Conservation (phyloP, 2,797 vertebrate species). For the Anniella stebbinsi region DNA sequence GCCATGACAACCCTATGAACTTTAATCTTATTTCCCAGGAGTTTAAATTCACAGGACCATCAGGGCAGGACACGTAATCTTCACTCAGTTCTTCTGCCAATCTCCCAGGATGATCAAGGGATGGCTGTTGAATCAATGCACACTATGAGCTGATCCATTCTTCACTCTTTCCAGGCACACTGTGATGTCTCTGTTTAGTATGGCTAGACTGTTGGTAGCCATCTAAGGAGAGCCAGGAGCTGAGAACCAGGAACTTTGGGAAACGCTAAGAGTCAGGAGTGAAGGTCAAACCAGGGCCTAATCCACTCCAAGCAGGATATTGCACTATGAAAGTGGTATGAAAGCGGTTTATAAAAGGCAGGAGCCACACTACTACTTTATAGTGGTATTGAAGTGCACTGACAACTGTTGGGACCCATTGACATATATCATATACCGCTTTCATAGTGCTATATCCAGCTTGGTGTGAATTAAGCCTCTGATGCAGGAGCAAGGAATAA, state of each 20-base stretch:
- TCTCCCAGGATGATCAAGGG: not conserved
- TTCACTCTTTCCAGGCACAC: not conserved
- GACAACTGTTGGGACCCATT: too few relatives aligned
- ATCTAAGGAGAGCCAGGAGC: too few relatives aligned
- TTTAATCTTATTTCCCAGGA: constrained; percentile 2
- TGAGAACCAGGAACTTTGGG: not conserved
- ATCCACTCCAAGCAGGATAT: too few relatives aligned
- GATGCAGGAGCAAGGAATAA: not conserved
- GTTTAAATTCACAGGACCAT: constrained; percentile 1
- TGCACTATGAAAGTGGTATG: too few relatives aligned
- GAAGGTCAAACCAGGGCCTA: not conserved
- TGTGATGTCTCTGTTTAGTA: not conserved
- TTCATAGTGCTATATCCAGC: too few relatives aligned
- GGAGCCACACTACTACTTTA: too few relatives aligned
- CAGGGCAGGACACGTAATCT: not conserved
- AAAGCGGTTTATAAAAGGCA: too few relatives aligned
- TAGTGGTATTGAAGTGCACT: too few relatives aligned
- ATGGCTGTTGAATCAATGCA: not conserved
- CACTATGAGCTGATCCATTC: not conserved
- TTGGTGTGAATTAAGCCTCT: too few relatives aligned
- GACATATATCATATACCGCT: too few relatives aligned
- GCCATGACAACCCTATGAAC: not conserved
- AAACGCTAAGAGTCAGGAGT: not conserved
- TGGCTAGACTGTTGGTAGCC: not conserved
- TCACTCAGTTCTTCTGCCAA: not conserved